Percentiles rank a stretch among this genome's conserved stretches.
phyloP scores from a whole-genome alignment of 2,797 vertebrate genomes.

The Labeo calbasu region DNA sequence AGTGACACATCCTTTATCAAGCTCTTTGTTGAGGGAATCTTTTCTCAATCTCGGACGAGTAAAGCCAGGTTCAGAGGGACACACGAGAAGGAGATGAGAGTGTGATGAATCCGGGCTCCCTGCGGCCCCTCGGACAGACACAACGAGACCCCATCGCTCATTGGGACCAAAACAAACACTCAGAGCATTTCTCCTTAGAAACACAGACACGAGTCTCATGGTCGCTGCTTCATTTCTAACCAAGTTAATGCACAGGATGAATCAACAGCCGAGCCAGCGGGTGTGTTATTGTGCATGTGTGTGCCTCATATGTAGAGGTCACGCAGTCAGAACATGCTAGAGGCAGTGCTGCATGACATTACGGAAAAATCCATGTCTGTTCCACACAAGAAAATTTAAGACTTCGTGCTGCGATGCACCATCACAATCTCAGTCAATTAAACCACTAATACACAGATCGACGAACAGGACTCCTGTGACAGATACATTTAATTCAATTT shows the following conservation, averaged over 20 bases:
- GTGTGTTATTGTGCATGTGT: neutral
- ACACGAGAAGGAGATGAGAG: constrained; percentile 15
- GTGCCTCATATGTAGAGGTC: constrained; percentile 12
- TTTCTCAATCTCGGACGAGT: neutral
- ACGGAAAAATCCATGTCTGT: neutral
- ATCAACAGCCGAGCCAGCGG: neutral
- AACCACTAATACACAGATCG: neutral
- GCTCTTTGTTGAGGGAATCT: neutral
- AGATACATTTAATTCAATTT: neutral
- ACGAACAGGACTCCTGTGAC: neutral
- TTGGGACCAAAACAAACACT: neutral
- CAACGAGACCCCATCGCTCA: constrained; percentile 16
- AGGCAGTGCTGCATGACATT: neutral
- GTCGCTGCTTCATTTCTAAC: neutral
- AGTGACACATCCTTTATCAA: neutral
- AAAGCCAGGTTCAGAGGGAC: neutral
- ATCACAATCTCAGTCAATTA: no score
- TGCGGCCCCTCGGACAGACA: neutral
- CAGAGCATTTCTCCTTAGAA: neutral
- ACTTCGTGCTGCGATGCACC: neutral
- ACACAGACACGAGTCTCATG: neutral
- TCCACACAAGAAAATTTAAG: neutral
- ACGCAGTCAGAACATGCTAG: neutral
- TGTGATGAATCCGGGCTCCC: constrained; percentile 46
- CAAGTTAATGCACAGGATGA: neutral